Base-by-base conservation (phyloP, 1,140 invertebrate genomes). In the Hylaeus anthracinus region DNA sequence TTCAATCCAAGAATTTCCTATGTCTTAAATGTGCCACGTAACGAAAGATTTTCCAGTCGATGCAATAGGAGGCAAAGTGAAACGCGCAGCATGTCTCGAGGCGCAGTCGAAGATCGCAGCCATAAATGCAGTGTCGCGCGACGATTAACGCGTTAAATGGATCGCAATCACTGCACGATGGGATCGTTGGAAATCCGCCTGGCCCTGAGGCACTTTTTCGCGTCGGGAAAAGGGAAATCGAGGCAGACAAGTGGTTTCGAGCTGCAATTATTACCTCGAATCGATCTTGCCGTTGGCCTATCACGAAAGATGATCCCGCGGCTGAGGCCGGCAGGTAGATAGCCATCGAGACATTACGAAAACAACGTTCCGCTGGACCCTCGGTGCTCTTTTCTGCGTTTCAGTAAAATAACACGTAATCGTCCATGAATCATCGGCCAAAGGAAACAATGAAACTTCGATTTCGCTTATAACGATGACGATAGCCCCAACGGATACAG, bases 261-360 rank as follows among this genome's bases (percentile, higher is more conserved):
- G 70, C 43, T 12, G 70, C 70, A 79, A 79, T 79, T 73, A 79
- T 72, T 39, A 41, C 43, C 43, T 37, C 26, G 43, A 14, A 45
- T 37, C 51, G 37, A 48, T 60, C 9, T 48, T 15, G 56, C 58
- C 51, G 77, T 55, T 81, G 79, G 79, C 73, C 73, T 81, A 81
- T 81, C 79, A 76, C 79, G 79, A 81, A 51, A 71, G 77, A 79
- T 69, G 73, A 76, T 81, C 69, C 72, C 14, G 45, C 45, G 37
- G 37, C 37, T 6, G 2, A 5, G 76, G 14, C 14, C 39, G 39
- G 51, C 37, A 8, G 51, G 26, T n/a, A 39, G 70, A 73, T 58
- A 79, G 41, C 51, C 41, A 66, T 73, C 77, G 70, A 56, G 43
- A 51, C 39, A 60, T 79, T 79, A 58, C 70, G 77, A 48, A 65